Conservation (phyloP, 1,140 invertebrate genomes). For the Aleiodes sp. region DNA sequence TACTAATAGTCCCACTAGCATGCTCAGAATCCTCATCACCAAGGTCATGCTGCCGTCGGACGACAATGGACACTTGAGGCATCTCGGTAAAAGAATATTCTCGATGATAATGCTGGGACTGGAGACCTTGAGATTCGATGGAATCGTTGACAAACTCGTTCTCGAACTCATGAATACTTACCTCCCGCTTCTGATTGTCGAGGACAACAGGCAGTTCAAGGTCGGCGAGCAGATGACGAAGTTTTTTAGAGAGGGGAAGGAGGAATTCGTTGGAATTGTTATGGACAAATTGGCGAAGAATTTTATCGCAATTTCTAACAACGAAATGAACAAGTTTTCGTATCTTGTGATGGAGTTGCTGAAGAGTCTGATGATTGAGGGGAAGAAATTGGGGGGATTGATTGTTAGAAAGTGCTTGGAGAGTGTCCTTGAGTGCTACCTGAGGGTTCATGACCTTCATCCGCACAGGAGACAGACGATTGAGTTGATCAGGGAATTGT, state of each 20-base stretch:
- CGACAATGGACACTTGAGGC: constrained; percentile 45
- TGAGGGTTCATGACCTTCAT: constrained; percentile 57
- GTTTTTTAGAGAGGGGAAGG: constrained; percentile 52
- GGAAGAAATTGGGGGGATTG: constrained; percentile 44
- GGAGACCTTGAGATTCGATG: constrained; percentile 52
- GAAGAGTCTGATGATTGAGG: constrained; percentile 48
- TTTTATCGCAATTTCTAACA: constrained; percentile 51
- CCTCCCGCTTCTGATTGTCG: constrained; percentile 53
- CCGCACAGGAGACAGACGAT: constrained; percentile 54
- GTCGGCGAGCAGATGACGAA: constrained; percentile 50
- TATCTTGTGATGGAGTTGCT: constrained; percentile 57
- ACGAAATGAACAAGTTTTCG: constrained; percentile 54
- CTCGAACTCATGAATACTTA: constrained; percentile 58
- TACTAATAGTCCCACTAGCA: constrained; percentile 54
- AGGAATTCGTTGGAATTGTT: constrained; percentile 47
- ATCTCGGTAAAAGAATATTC: constrained; percentile 55
- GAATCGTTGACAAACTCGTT: constrained; percentile 51
- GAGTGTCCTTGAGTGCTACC: constrained; percentile 51
- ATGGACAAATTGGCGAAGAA: constrained; percentile 51
- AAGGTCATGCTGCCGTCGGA: constrained; percentile 52
- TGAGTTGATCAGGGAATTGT: constrained; percentile 45
- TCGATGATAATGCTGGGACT: constrained; percentile 57
- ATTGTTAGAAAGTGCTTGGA: constrained; percentile 51
- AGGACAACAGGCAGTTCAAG: constrained; percentile 43
- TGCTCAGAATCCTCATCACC: constrained; percentile 51